Conservation (phyloP, 2,797 vertebrate species). For the Ateles fusciceps region DNA sequence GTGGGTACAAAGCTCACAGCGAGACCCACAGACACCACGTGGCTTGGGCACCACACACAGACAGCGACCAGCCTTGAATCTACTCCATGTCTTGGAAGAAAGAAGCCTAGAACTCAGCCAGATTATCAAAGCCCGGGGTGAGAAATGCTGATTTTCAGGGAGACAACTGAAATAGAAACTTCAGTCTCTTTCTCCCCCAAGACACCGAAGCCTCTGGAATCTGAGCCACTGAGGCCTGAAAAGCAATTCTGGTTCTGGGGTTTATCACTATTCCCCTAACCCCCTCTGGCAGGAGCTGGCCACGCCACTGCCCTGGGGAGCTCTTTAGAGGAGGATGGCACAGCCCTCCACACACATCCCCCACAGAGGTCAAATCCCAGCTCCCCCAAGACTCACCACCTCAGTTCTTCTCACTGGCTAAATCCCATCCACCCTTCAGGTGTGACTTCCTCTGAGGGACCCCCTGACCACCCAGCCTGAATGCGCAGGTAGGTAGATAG, state of each 20-base stretch:
- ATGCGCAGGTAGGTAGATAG: rapidly evolving
- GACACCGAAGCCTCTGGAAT: background rate
- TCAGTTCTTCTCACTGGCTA: rapidly evolving
- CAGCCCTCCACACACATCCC: rapidly evolving
- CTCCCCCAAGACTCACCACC: background rate
- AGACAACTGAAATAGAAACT: background rate
- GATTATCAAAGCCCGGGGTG: background rate
- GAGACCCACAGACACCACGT: rapidly evolving
- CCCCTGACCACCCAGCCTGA: background rate
- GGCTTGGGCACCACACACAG: background rate
- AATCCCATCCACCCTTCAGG: background rate
- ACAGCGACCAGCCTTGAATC: background rate
- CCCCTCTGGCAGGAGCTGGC: background rate
- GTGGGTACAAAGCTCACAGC: background rate
- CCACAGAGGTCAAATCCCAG: background rate
- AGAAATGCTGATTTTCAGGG: background rate
- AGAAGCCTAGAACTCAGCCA: background rate
- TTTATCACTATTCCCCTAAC: too few relatives aligned
- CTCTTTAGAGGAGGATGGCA: background rate
- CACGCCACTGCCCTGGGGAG: background rate
- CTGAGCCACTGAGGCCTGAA: background rate
- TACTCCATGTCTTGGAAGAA: background rate
- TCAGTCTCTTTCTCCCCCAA: background rate
- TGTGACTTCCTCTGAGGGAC: background rate
- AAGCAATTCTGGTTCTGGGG: background rate